phyloP scores from a whole-genome alignment of 2,113 vertebrate genomes.

The Antigone vipio region DNA sequence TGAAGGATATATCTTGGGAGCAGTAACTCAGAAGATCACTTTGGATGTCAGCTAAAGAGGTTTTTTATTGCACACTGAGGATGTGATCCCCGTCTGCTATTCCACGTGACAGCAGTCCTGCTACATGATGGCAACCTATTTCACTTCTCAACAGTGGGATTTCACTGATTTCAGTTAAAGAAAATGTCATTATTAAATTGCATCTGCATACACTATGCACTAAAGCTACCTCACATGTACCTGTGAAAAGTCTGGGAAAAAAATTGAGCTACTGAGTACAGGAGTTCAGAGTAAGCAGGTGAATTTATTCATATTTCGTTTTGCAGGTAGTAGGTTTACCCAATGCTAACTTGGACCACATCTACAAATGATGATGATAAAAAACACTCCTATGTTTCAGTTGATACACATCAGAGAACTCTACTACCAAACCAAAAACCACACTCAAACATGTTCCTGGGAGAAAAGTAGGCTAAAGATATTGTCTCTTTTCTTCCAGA shows the following conservation, averaged over 20 bases:
- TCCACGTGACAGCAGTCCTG: background rate
- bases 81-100: background rate
- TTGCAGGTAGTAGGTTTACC: constrained; percentile 11
- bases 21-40: background rate
- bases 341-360: constrained; percentile 47
- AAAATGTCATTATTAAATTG: background rate
- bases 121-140: background rate
- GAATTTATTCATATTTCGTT: constrained; percentile 42
- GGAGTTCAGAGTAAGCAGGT: constrained; percentile 21
- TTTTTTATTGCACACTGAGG: background rate
- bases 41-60: background rate
- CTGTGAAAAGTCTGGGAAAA: background rate
- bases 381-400: constrained; percentile 36
- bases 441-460: constrained; percentile 32
- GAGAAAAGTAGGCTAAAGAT: constrained; percentile 47
- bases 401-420: constrained; percentile 58
- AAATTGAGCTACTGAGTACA: background rate
- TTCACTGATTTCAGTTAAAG: background rate
- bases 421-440: constrained; percentile 58
- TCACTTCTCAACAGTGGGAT: background rate
- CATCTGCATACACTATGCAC: background rate
- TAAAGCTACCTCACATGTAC: background rate
- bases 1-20: background rate
- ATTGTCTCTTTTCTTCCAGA: constrained; percentile 42
- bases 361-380: constrained; percentile 58